Conservation (phyloP, 2,888 invertebrate species). For the Minunthozetes semirufus region DNA sequence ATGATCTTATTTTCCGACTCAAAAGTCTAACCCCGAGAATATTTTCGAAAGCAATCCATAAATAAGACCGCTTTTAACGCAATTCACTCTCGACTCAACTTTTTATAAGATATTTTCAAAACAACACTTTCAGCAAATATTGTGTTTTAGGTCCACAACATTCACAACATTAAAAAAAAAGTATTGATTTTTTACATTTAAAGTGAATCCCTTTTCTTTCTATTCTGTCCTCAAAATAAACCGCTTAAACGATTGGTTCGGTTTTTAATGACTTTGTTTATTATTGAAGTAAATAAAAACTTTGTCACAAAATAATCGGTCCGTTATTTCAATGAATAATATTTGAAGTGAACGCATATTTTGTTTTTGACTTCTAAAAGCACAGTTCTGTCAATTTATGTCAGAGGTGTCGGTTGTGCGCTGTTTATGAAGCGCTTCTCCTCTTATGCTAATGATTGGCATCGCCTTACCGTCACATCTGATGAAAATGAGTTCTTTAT, state of each 20-base stretch:
- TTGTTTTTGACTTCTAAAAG: neutral
- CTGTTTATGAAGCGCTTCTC: neutral
- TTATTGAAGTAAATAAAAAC: too few relatives aligned
- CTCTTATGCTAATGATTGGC: constrained; percentile 1
- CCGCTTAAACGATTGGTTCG: neutral
- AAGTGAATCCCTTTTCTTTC: neutral
- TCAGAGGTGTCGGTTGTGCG: neutral
- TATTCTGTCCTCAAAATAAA: too few relatives aligned
- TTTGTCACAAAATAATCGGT: too few relatives aligned
- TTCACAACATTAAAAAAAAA: neutral
- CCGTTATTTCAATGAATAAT: neutral
- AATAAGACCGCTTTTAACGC: constrained; percentile 7
- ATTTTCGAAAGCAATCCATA: neutral
- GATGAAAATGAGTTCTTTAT: constrained; percentile 27
- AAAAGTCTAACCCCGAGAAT: neutral
- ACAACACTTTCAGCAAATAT: constrained; percentile 24
- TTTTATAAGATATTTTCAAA: neutral
- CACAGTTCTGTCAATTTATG: neutral
- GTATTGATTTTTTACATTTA: neutral
- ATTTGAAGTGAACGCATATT: neutral
- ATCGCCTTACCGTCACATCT: constrained; percentile 8
- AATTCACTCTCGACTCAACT: neutral
- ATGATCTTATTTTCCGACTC: constrained; percentile 11
- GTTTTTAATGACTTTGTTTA: neutral
- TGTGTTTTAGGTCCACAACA: neutral